These are phyloP conservation scores for Dromaius novaehollandiae DNA, from an alignment of 2,113 vertebrate genomes.

Conservation along the genomic window DNA sequence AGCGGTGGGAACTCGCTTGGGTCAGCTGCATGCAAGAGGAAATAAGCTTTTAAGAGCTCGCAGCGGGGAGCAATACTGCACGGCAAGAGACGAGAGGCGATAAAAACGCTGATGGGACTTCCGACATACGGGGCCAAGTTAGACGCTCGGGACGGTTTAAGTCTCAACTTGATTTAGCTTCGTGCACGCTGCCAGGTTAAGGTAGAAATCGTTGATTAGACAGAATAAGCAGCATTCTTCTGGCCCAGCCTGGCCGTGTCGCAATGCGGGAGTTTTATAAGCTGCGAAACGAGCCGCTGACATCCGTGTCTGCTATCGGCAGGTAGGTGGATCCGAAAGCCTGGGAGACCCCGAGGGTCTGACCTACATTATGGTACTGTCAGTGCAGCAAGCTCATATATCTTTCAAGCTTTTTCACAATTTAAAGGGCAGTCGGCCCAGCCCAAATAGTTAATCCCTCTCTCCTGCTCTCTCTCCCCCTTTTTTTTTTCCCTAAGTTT, in stretches of 20 bases:
- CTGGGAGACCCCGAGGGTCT: neutral
- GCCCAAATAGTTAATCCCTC: conserved; percentile 56
- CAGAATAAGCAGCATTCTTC: conserved; percentile 8
- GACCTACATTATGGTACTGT: conserved; percentile 12
- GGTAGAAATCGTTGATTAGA: conserved; percentile 49
- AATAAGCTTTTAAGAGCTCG: neutral
- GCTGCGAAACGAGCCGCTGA: conserved; percentile 14
- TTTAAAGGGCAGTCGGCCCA: conserved; percentile 49
- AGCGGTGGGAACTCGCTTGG: neutral
- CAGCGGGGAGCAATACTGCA: neutral
- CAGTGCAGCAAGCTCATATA: neutral
- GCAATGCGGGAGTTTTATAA: conserved; percentile 17
- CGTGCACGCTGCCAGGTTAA: neutral
- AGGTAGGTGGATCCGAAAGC: conserved; percentile 14
- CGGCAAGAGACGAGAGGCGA: neutral
- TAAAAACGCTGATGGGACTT: neutral
- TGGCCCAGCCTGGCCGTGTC: neutral
- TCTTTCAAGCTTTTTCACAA: conserved; percentile 43
- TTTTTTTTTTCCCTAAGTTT: neutral
- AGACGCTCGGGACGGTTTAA: neutral
- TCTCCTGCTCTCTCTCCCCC: neutral
- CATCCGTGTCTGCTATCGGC: neutral
- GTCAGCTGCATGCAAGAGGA: neutral
- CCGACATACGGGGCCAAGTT: neutral
- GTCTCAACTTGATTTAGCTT: neutral